A percentile compares a stretch with the other conserved stretches of the same genome.
phyloP scores from a whole-genome alignment of 2,888 invertebrate genomes.

The Caradrina kadenii region DNA sequence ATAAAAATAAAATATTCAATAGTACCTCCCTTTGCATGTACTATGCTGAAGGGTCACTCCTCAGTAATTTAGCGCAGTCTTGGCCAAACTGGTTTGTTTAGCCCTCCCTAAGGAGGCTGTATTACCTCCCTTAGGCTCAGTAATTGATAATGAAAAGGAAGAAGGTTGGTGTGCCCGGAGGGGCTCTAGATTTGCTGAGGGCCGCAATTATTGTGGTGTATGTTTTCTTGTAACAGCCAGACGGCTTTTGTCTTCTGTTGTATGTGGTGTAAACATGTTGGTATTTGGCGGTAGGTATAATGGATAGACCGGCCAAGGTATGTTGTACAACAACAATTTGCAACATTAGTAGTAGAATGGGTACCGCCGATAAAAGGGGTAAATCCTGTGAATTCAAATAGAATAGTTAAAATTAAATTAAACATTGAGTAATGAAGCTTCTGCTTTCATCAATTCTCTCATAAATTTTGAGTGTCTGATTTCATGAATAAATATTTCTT shows the following conservation, averaged over 20 bases:
- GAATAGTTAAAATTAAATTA: too few species aligned
- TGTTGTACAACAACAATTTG: too few species aligned
- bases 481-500: background rate
- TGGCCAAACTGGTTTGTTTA: slow-evolving; percentile 57
- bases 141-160: slow-evolving; percentile 66
- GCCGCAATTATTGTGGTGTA: slow-evolving; percentile 23
- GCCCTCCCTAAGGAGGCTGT: slow-evolving; percentile 50
- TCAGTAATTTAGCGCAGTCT: slow-evolving; percentile 62
- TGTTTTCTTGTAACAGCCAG: background rate
- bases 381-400: too few species aligned
- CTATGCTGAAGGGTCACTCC: slow-evolving; percentile 52
- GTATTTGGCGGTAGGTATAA: too few species aligned
- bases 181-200: slow-evolving; percentile 26
- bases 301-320: too few species aligned
- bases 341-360: too few species aligned
- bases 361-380: too few species aligned
- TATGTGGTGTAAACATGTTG: too few species aligned
- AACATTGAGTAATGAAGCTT: too few species aligned
- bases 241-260: background rate
- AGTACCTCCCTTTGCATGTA: slow-evolving; percentile 52
- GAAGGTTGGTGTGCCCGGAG: slow-evolving; percentile 30
- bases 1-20: slow-evolving; percentile 61
- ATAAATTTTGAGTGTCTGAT: background rate
- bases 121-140: slow-evolving; percentile 40
- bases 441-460: background rate